Evolutionary conservation across 2,888 invertebrate genomes (phyloP), one percentile per base, ranked within the genome.

Genomic region (Sesamia inferens): DNA sequence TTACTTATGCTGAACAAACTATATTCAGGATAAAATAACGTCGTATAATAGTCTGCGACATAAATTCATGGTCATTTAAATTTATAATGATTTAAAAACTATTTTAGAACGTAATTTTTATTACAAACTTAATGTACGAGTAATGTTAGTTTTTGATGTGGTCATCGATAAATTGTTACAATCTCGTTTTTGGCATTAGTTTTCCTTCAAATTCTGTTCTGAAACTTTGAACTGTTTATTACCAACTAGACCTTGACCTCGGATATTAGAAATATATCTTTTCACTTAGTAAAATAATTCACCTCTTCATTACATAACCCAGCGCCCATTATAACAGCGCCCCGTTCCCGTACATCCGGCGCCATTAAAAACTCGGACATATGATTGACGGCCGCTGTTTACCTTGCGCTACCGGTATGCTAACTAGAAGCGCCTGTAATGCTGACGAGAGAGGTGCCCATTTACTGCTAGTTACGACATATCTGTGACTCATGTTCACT

Each of bases 301-400:
- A 16, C n/a, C 5, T 31, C 0, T 5, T 47, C 8, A 54, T 76
- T 76, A 64, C 31, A 44, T 59, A 68, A 69, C 3, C n/a, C 7
- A 59, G 87, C 44, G 68, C 47, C 73, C 76, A 87, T 82, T 88
- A 79, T 82, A 48, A 75, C 78, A 22, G 24, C 59, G 11, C 66
- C 68, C 55, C 62, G 71, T 42, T 70, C 55, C 71, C 77, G 68
- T 65, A 82, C 84, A 88, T 87, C 87, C 87, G 88, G 78, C 78
- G 68, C 71, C 64, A 64, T 82, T 88, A 88, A 88, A 88, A 86
- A 82, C 79, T 75, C 77, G 71, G 85, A 85, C 87, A 87, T 72
- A 82, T 88, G 87, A 88, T 84, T 87, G 87, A 88, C 88, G 74
- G 77, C 63, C 44, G 48, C 81, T 88, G 88, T 87, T 88, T 87